Conservation (phyloP, 2,888 invertebrate species). For the Euzophera pinguis region DNA sequence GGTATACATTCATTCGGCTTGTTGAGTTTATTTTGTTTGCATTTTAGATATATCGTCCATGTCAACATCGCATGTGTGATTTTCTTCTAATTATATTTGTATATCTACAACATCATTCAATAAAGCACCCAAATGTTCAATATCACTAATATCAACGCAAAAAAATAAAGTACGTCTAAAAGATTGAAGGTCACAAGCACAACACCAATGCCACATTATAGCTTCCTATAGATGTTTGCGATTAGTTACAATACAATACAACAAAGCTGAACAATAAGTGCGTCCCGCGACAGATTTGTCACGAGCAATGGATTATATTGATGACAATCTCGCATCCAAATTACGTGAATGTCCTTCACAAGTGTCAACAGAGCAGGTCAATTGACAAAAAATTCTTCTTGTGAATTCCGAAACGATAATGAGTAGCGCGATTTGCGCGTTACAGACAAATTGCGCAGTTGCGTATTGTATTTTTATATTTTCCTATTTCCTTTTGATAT, state of each 20-base stretch:
- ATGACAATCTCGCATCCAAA: conserved; percentile 29
- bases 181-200: background rate
- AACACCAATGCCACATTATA: conserved; percentile 11
- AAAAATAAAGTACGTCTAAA: background rate
- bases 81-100: background rate
- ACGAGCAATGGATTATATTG: background rate
- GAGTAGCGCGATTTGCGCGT: conserved; percentile 28
- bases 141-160: background rate
- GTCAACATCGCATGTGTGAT: background rate
- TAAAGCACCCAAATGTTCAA: conserved; percentile 3
- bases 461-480: background rate
- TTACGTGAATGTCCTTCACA: conserved; percentile 39
- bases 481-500: background rate
- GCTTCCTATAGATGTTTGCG: background rate
- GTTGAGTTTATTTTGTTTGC: background rate
- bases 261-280: conserved; percentile 17
- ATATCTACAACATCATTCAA: background rate
- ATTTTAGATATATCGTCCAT: background rate
- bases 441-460: conserved; percentile 26
- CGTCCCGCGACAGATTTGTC: background rate
- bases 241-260: conserved; percentile 10
- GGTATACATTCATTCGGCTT: background rate
- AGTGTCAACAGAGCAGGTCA: conserved; percentile 19
- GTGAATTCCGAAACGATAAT: conserved; percentile 31
- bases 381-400: conserved; percentile 40